Evolutionary conservation across 2,888 invertebrate species (phyloP).

Genomic region (Lutraria lutraria): DNA sequence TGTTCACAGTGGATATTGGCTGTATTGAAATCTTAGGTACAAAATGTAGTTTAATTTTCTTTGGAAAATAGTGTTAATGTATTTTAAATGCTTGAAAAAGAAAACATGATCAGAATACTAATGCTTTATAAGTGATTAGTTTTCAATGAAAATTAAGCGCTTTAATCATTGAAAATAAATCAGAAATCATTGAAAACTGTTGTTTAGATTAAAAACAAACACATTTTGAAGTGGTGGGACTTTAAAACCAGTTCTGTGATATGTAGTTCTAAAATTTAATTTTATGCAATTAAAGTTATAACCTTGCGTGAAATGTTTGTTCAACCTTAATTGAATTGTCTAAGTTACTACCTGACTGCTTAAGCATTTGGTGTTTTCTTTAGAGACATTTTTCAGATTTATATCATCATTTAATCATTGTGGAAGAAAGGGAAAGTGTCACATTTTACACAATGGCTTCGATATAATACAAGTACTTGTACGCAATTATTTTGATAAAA

Average conservation of each 20-base stretch:
- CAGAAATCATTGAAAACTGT: neutral
- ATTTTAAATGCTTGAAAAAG: neutral
- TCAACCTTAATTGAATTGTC: neutral
- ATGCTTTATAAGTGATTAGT: constrained; percentile 47
- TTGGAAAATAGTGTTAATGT: neutral
- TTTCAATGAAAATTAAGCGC: constrained; percentile 24
- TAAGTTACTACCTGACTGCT: neutral
- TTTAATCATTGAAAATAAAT: neutral
- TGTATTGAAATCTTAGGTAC: neutral
- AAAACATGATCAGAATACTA: constrained; percentile 38
- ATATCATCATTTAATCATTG: neutral
- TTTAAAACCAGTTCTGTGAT: neutral
- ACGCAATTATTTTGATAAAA: too few relatives aligned
- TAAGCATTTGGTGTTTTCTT: neutral
- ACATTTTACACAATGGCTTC: neutral
- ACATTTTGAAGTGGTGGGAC: neutral
- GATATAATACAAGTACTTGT: too few relatives aligned
- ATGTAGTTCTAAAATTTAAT: constrained; percentile 3
- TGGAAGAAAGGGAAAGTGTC: neutral
- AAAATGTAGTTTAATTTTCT: neutral
- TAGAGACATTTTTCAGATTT: neutral
- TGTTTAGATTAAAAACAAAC: constrained; percentile 12
- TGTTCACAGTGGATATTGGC: neutral
- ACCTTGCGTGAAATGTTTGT: neutral
- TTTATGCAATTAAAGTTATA: neutral